Evolutionary conservation across 2,797 vertebrate species (phyloP).

Genomic region (Aulostomus chinensis): DNA sequence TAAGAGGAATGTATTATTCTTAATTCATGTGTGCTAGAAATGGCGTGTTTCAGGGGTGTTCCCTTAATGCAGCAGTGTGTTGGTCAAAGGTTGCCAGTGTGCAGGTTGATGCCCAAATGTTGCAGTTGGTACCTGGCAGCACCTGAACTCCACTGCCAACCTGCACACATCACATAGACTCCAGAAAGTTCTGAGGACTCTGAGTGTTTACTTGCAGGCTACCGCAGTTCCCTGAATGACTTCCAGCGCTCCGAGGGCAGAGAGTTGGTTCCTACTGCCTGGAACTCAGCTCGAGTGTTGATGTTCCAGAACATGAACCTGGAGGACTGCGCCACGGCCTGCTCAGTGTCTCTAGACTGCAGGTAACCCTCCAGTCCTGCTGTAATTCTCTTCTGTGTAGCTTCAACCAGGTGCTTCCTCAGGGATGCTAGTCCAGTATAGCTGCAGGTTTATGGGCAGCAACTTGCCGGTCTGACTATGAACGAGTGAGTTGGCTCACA

Average conservation of each 20-base stretch:
- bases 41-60: too few relatives aligned
- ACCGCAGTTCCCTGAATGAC: slow-evolving; percentile 89
- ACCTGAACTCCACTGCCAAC: slow-evolving; percentile 3
- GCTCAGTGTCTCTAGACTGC: slow-evolving; percentile 80
- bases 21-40: too few relatives aligned
- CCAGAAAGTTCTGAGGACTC: neutral
- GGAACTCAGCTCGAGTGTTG: slow-evolving; percentile 57
- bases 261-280: slow-evolving; percentile 79
- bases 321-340: slow-evolving; percentile 86
- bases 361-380: slow-evolving; percentile 70
- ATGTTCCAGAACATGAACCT: slow-evolving; percentile 66
- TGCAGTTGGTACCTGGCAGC: slow-evolving; percentile 42
- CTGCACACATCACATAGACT: too few relatives aligned
- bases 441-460: too few relatives aligned
- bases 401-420: too few relatives aligned
- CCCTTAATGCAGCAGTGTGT: slow-evolving; percentile 29
- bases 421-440: too few relatives aligned
- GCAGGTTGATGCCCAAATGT: slow-evolving; percentile 53
- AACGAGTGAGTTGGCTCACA: too few relatives aligned
- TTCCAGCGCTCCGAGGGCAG: slow-evolving; percentile 90
- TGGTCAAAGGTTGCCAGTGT: slow-evolving; percentile 80
- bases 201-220: slow-evolving; percentile 60
- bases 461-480: too few relatives aligned
- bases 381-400: too few relatives aligned
- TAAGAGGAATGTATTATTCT: too few relatives aligned